phyloP scores from a whole-genome alignment of 2,888 invertebrate genomes.

The Altica lythri region DNA sequence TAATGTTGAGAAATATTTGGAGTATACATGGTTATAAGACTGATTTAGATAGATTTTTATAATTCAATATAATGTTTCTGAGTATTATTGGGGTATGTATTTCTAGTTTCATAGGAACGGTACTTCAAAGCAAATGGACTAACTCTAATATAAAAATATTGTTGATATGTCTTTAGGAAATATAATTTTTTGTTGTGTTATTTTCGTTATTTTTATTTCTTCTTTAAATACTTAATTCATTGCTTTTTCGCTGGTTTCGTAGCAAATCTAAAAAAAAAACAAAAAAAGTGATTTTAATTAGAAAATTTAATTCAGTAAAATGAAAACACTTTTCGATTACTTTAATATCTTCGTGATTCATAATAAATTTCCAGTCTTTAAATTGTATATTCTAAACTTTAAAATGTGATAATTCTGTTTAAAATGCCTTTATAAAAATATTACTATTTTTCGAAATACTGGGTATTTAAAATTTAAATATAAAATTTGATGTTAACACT shows the following conservation, averaged over 20 bases:
- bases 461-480: too few species aligned
- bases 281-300: neutral
- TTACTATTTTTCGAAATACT: too few species aligned
- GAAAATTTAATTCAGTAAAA: too few species aligned
- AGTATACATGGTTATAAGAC: slow-evolving; percentile 55
- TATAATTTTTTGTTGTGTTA: slow-evolving; percentile 18
- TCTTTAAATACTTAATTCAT: neutral
- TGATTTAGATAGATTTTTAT: slow-evolving; percentile 46
- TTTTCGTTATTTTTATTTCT: slow-evolving; percentile 1
- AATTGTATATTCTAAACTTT: too few species aligned
- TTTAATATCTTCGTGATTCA: too few species aligned
- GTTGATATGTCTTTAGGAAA: slow-evolving; percentile 20
- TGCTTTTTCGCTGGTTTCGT: too few species aligned
- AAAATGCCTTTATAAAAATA: too few species aligned
- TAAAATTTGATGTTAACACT: too few species aligned
- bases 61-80: slow-evolving; percentile 40
- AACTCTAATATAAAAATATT: slow-evolving; percentile 8
- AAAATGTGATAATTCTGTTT: too few species aligned
- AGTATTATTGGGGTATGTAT: slow-evolving; percentile 36
- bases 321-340: too few species aligned
- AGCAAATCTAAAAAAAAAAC: neutral
- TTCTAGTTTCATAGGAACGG: slow-evolving; percentile 13
- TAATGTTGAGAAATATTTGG: slow-evolving; percentile 41
- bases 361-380: too few species aligned
- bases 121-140: slow-evolving; percentile 9